These are phyloP conservation scores for Yponomeuta cagnagella DNA, from an alignment of 2,888 invertebrate genomes.

Conservation along the genomic window DNA sequence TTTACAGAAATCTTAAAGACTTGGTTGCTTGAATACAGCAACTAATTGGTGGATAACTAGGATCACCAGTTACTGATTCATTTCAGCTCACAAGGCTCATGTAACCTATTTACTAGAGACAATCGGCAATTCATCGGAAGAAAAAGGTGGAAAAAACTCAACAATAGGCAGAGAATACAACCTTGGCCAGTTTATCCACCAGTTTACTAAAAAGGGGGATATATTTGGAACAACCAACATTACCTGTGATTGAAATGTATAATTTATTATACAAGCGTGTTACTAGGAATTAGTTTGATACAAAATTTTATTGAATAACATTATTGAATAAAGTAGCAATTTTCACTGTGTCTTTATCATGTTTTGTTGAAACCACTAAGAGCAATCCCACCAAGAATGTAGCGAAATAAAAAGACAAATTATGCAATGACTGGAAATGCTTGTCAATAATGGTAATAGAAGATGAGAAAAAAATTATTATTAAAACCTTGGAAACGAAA, in stretches of 20 bases:
- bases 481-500: neutral
- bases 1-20: neutral
- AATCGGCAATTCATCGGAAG: constrained; percentile 21
- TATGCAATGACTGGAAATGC: neutral
- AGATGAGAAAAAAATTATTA: neutral
- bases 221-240: neutral
- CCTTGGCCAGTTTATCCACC: constrained; percentile 9
- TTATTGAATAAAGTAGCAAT: too few relatives aligned
- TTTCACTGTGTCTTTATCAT: too few relatives aligned
- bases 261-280: neutral
- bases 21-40: neutral
- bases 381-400: neutral
- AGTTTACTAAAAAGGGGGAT: constrained; percentile 13
- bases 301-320: too few relatives aligned
- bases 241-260: neutral
- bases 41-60: neutral
- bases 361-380: too few relatives aligned
- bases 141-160: constrained; percentile 16
- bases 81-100: constrained; percentile 19
- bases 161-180: constrained; percentile 20
- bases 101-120: constrained; percentile 20
- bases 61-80: constrained; percentile 7
- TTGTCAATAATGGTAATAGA: neutral
- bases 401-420: neutral
- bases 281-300: too few relatives aligned